Evolutionary conservation across 2,113 vertebrate genomes (phyloP).

Genomic region (Ptilonorhynchus violaceus): DNA sequence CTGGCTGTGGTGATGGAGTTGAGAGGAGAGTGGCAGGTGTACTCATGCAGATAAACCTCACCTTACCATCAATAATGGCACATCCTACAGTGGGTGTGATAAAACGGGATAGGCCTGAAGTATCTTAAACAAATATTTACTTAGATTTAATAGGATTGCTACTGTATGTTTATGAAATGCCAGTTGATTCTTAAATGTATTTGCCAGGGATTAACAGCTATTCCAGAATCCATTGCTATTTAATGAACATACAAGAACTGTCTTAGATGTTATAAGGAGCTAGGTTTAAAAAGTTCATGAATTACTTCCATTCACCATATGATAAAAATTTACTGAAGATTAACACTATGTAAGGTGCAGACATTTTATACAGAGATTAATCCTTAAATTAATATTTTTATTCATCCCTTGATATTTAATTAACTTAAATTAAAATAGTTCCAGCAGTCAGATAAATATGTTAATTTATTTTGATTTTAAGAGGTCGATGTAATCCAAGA

Average conservation of each 20-base stretch:
- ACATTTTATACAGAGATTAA: constrained; percentile 2
- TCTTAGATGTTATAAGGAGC: background rate
- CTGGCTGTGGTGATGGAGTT: background rate
- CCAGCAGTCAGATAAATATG: background rate
- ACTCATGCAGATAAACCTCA: background rate
- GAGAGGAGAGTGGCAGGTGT: background rate
- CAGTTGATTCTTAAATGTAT: constrained; percentile 43
- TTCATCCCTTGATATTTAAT: background rate
- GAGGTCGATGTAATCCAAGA: background rate
- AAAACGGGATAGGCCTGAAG: background rate
- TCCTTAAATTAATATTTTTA: constrained; percentile 4
- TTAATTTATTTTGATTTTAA: constrained; percentile 2
- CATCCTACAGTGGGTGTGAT: background rate
- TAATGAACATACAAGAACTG: constrained; percentile 30
- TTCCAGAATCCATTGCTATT: constrained; percentile 12
- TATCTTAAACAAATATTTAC: constrained; percentile 37
- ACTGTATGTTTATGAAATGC: constrained; percentile 52
- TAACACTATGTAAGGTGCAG: background rate
- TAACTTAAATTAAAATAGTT: background rate
- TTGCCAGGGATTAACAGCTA: constrained; percentile 37
- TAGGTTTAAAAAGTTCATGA: background rate
- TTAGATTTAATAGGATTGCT: background rate
- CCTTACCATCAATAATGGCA: background rate
- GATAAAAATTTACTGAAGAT: constrained; percentile 12
- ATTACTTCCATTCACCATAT: constrained; percentile 6